Percentiles rank a stretch among this genome's conserved stretches.
These are phyloP conservation scores for Eucidaris tribuloides DNA, from an alignment of 35 echinoderm and acorn worm genomes.

Conservation along the genomic window DNA sequence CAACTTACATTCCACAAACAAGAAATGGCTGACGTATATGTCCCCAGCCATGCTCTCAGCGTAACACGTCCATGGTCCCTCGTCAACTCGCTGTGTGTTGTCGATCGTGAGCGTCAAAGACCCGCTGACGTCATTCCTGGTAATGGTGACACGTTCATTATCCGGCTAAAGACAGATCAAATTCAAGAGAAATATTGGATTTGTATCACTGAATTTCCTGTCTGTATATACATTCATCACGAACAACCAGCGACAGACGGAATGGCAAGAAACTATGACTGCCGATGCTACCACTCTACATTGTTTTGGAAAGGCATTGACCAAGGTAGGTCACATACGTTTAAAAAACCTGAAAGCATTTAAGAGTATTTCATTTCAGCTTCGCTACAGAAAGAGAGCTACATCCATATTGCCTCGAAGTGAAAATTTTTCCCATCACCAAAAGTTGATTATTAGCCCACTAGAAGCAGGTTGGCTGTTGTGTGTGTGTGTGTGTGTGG, in stretches of 20 bases:
- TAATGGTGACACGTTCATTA: background rate
- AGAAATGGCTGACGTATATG: background rate
- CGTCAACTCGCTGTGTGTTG: background rate
- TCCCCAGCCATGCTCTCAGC: background rate
- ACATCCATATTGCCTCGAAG: too few relatives aligned
- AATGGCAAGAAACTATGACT: background rate
- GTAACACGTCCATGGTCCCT: background rate
- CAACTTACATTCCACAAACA: constrained; percentile 13
- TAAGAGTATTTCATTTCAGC: too few relatives aligned
- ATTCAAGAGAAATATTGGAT: background rate
- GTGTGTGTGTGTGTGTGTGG: too few relatives aligned
- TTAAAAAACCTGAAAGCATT: too few relatives aligned
- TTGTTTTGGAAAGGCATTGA: background rate
- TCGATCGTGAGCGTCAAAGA: background rate
- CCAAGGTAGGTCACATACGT: too few relatives aligned
- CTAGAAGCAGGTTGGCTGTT: too few relatives aligned
- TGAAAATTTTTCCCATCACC: too few relatives aligned
- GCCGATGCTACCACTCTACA: background rate
- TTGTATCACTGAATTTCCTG: background rate
- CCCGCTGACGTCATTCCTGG: background rate
- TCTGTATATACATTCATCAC: background rate
- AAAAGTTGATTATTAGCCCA: too few relatives aligned
- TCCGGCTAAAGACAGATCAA: background rate
- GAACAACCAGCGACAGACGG: background rate
- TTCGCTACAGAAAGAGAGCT: too few relatives aligned